Evolutionary conservation across 2,888 invertebrate genomes (phyloP).

Genomic region (Syritta pipiens): DNA sequence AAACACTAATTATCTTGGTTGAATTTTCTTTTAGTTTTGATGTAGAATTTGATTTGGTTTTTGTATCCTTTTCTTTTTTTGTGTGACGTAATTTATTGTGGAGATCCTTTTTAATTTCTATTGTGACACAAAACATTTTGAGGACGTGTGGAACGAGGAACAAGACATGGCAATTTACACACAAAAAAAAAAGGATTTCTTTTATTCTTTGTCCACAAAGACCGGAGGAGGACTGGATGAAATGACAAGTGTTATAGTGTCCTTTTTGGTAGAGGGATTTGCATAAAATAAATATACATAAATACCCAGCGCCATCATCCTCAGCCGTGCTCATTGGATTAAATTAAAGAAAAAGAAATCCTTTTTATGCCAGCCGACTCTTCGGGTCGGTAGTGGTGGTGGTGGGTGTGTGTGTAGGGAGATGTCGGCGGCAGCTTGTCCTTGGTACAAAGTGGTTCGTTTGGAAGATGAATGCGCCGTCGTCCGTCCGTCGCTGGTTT

Average conservation of each 20-base stretch:
- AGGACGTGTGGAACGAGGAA: conserved; percentile 56
- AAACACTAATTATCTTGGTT: conserved; percentile 4
- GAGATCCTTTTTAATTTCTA: conserved; percentile 62
- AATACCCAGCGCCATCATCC: background rate
- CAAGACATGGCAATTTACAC: conserved; percentile 63
- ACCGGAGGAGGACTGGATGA: conserved; percentile 31
- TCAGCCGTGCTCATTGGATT: conserved; percentile 17
- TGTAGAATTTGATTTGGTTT: conserved; percentile 23
- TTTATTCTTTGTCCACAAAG: conserved; percentile 16
- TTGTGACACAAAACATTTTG: conserved; percentile 69
- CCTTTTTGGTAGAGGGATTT: conserved; percentile 58
- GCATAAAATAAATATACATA: conserved; percentile 19
- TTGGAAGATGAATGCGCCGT: conserved; percentile 37
- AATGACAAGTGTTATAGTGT: conserved; percentile 68
- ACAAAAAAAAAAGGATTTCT: conserved; percentile 45
- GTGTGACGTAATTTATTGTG: conserved; percentile 46
- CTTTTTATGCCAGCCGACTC: conserved; percentile 17
- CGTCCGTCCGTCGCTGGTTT: conserved; percentile 2
- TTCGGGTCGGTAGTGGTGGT: conserved; percentile 24
- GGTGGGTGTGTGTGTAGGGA: conserved; percentile 36
- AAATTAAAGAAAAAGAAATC: conserved; percentile 52
- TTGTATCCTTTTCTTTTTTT: conserved; percentile 29
- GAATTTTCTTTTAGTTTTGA: background rate
- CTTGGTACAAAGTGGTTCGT: conserved; percentile 42
- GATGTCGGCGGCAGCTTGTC: conserved; percentile 27